Percentiles rank a stretch among this genome's conserved stretches.
These are phyloP conservation scores for Tachysurus vachellii DNA, from an alignment of 2,113 vertebrate genomes.

Conservation along the genomic window DNA sequence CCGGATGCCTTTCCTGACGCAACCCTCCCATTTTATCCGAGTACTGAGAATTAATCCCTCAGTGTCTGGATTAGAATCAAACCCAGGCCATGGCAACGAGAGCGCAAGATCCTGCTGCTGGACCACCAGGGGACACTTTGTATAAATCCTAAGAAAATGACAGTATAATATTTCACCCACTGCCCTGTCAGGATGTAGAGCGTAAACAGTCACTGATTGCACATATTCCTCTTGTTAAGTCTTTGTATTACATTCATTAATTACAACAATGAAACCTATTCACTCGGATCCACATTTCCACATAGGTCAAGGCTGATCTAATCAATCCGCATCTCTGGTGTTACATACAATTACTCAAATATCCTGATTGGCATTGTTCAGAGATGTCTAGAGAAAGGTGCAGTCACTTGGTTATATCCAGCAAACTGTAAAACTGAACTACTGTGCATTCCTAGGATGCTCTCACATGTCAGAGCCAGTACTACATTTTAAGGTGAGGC, in stretches of 20 bases:
- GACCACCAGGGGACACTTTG: no score
- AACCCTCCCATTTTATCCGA: no score
- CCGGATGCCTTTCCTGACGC: no score
- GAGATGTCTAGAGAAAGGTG: constrained; percentile 2
- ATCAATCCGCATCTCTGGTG: constrained; percentile 2
- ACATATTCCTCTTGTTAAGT: background rate
- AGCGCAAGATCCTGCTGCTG: no score
- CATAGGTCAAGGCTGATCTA: background rate
- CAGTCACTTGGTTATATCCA: constrained; percentile 14
- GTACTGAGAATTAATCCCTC: no score
- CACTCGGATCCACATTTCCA: background rate
- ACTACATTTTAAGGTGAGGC: constrained; percentile 22
- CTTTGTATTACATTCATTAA: background rate
- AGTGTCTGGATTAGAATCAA: no score
- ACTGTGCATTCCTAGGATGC: constrained; percentile 47
- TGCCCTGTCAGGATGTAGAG: background rate
- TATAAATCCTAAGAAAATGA: no score
- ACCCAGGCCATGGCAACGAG: no score
- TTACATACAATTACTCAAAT: background rate
- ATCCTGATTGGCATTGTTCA: constrained; percentile 13
- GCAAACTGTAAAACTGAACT: constrained; percentile 37
- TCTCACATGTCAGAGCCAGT: constrained; percentile 52
- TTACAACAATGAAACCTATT: background rate
- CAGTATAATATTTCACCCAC: background rate
- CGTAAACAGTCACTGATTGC: background rate